phyloP scores from a whole-genome alignment of 2,113 vertebrate genomes.

The Anhinga anhinga region DNA sequence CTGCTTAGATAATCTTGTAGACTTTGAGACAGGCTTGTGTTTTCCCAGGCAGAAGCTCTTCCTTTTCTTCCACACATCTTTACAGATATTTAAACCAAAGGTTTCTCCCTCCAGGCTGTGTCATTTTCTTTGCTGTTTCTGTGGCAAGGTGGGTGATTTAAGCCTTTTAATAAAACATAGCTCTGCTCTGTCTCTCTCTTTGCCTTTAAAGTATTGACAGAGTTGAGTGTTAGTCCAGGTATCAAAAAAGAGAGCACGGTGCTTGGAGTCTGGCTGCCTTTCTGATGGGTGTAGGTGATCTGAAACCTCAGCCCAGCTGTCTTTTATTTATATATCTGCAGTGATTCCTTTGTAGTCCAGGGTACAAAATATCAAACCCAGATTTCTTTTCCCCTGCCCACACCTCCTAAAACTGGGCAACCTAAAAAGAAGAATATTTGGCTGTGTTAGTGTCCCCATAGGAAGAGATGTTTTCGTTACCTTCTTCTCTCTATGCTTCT shows the following conservation, averaged over 20 bases:
- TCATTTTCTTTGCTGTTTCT: background rate
- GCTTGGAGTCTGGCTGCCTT: background rate
- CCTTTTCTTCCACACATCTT: background rate
- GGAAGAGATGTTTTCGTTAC: background rate
- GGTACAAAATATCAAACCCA: conserved; percentile 42
- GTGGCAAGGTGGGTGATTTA: background rate
- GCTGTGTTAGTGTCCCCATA: background rate
- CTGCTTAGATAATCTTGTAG: background rate
- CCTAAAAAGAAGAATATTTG: background rate
- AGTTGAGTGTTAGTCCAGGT: background rate
- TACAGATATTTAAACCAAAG: background rate
- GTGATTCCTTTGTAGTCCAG: conserved; percentile 21
- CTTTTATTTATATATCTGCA: conserved; percentile 10
- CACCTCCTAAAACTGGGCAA: background rate
- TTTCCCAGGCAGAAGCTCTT: conserved; percentile 23
- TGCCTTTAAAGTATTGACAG: background rate
- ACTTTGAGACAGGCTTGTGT: background rate
- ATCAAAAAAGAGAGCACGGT: background rate
- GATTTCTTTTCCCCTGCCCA: background rate
- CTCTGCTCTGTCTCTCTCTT: background rate
- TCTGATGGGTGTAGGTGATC: conserved; percentile 30
- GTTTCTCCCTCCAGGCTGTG: background rate
- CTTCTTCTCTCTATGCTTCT: background rate
- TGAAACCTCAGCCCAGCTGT: conserved; percentile 29
- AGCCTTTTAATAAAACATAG: background rate